phyloP scores from a whole-genome alignment of 2,888 invertebrate species.

The Coleophora deauratella region DNA sequence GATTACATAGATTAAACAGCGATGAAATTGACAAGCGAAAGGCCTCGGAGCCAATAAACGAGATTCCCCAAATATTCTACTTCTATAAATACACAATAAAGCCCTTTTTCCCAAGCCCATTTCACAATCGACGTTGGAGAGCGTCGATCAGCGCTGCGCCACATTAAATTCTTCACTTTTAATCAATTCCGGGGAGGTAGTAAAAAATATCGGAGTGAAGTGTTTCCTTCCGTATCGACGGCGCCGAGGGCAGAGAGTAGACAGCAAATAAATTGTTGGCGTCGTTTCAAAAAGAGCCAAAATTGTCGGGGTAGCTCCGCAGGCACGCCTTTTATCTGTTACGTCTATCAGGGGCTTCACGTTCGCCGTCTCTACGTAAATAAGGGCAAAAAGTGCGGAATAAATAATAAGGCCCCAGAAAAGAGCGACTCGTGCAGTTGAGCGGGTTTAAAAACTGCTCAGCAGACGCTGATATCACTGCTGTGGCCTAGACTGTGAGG shows the following conservation, averaged over 20 bases:
- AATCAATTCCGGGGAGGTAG: constrained; percentile 51
- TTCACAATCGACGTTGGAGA: constrained; percentile 39
- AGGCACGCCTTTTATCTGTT: constrained; percentile 70
- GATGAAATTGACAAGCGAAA: constrained; percentile 41
- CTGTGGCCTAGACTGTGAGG: no score
- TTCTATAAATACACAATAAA: constrained; percentile 48
- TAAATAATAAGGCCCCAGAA: constrained; percentile 40
- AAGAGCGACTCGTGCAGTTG: constrained; percentile 29
- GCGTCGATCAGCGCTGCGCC: constrained; percentile 43
- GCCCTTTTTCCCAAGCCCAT: constrained; percentile 43
- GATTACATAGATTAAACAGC: constrained; percentile 35
- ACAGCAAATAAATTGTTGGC: constrained; percentile 65
- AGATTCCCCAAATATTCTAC: constrained; percentile 47
- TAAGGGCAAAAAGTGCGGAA: constrained; percentile 44
- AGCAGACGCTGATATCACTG: constrained; percentile 27
- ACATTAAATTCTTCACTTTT: constrained; percentile 64
- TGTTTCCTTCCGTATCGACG: constrained; percentile 52
- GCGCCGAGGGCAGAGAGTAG: constrained; percentile 42
- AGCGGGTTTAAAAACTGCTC: constrained; percentile 36
- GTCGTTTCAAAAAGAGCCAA: constrained; percentile 62
- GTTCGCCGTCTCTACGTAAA: constrained; percentile 45
- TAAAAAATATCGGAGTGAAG: constrained; percentile 52
- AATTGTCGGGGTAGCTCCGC: constrained; percentile 50
- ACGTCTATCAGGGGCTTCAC: constrained; percentile 53
- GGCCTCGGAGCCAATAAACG: constrained; percentile 42